Conservation (phyloP, 1,140 invertebrate species). For the Sycophila sp. region DNA sequence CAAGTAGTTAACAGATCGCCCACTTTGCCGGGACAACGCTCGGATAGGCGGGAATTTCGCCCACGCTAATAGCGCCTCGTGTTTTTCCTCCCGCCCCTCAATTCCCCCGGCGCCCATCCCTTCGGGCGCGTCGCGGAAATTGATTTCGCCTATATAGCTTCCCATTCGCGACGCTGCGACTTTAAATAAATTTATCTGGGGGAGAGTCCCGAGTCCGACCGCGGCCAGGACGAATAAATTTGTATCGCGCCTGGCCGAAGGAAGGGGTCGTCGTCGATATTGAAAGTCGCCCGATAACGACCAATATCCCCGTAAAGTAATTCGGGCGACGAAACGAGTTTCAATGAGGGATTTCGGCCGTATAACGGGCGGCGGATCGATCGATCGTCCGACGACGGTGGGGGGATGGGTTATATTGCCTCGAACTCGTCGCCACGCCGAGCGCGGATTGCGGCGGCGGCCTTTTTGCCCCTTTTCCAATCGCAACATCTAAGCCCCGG, state of each 20-base stretch:
- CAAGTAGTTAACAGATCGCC: conserved; percentile 20
- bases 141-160: neutral
- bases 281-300: conserved; percentile 1
- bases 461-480: too few relatives aligned
- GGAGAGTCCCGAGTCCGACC: neutral
- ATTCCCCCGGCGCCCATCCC: too few relatives aligned
- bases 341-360: conserved; percentile 11
- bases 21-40: too few relatives aligned
- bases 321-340: conserved; percentile 15
- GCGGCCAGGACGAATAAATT: conserved; percentile 5
- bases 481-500: too few relatives aligned
- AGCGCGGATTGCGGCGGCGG: too few relatives aligned
- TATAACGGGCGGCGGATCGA: neutral
- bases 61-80: neutral
- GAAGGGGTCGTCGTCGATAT: too few relatives aligned
- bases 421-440: too few relatives aligned
- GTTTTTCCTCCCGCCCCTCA: too few relatives aligned
- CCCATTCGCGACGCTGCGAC: neutral
- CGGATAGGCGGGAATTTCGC: neutral
- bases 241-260: neutral
- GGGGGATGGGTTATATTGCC: too few relatives aligned
- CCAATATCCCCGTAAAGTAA: conserved; percentile 7
- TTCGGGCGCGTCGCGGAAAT: neutral
- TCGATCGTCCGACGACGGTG: too few relatives aligned
- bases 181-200: conserved; percentile 21